Base-by-base conservation (phyloP, 2,797 vertebrate genomes). In the Triplophysa yarkandensis region DNA sequence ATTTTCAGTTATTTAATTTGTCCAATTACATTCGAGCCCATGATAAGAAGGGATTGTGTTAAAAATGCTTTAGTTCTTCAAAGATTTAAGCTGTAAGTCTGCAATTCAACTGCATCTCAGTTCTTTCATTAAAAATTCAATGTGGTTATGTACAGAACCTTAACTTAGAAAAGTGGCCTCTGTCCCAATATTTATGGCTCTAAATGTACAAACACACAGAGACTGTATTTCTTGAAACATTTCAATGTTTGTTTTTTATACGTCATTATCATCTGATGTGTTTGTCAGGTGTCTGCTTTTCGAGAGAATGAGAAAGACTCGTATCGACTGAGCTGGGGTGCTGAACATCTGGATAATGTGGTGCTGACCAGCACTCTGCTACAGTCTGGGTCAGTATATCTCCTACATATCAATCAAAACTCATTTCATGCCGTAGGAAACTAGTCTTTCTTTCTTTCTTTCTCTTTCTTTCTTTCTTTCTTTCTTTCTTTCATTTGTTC, bases 311-410 rank as follows among this genome's bases (percentile, higher is more conserved):
- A 98, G 28, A 97, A 93, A 83, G 96, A 94, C 48, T 94, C 95
- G 0, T 98, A 92, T 82, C 95, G 95, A 61, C 88, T 98, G 81
- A 99, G 95, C 91, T 96, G 96, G 97, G 96, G 96, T 19, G 91
- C 94, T 16, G 98, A 99, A 84, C 94, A 97, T 82, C 91, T 98
- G 62, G 98, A 99, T 90, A 99, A 99, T 48, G 94, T 98, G 83
- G 92, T 96, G 82, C 89, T 99, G 82, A 97, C 96, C 79, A 94
- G 94, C 78, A 95, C 93, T 77, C 93, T 97, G 73, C 93, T 99
- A 77, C 96, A 99, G 85, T 98, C 98, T 80, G 97, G 97, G 98
- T 99, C 71, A 91, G 92, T 90, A 19, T 11, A 71, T 61, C 71
- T 67, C 41, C 46, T 10, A 62, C 19, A 64, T 36, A 11, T 11